A percentile compares a stretch with the other conserved stretches of the same genome.
Conservation (phyloP, 2,888 invertebrate genomes). For the Pachymerium ferrugineum region DNA sequence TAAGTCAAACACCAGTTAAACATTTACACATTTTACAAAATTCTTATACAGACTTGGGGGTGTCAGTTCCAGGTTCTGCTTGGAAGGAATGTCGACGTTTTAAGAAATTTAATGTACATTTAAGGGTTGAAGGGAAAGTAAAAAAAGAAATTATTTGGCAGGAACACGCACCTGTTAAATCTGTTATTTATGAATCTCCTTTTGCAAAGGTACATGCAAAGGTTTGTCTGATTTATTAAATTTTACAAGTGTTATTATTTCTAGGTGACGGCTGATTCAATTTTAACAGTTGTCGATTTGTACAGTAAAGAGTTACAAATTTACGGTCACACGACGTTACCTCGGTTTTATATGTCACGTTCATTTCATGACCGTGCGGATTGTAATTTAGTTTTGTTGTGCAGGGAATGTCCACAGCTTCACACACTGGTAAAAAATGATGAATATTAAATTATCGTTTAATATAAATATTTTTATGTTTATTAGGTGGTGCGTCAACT, state of each 20-base stretch:
- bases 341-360: conserved; percentile 60
- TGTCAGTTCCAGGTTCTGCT: conserved; percentile 43
- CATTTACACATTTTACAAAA: conserved; percentile 71
- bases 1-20: conserved; percentile 55
- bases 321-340: conserved; percentile 63
- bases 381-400: conserved; percentile 60
- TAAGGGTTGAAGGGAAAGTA: conserved; percentile 57
- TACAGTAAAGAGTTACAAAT: conserved; percentile 59
- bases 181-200: conserved; percentile 60
- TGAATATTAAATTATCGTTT: neutral
- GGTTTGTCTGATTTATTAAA: conserved; percentile 45
- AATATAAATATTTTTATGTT: neutral
- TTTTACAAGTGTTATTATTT: conserved; percentile 32
- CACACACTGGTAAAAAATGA: conserved; percentile 57
- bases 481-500: conserved; percentile 64
- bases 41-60: conserved; percentile 47
- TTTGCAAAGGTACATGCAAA: conserved; percentile 57
- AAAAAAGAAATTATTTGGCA: conserved; percentile 62
- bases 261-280: conserved; percentile 52
- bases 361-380: conserved; percentile 67
- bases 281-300: conserved; percentile 57
- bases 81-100: conserved; percentile 56
- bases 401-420: conserved; percentile 61
- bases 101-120: conserved; percentile 61
- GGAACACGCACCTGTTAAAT: conserved; percentile 62